Percentiles rank a stretch among this genome's conserved stretches.
These are phyloP conservation scores for Lagodon rhomboides DNA, from an alignment of 2,797 vertebrate species.

Conservation along the genomic window DNA sequence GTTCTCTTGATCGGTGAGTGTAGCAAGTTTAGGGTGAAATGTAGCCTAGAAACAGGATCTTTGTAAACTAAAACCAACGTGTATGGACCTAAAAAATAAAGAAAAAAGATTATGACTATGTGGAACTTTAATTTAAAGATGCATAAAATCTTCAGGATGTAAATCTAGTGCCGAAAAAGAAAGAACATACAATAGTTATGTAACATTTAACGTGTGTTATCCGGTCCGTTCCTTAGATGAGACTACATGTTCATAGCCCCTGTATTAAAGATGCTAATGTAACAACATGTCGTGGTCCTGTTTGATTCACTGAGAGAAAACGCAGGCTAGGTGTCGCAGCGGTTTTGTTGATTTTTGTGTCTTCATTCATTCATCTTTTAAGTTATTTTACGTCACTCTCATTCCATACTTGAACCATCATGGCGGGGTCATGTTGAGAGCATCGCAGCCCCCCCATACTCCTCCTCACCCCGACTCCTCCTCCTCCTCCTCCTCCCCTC, in stretches of 20 bases:
- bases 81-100: slow-evolving; percentile 59
- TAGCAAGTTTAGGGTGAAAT: slow-evolving; percentile 59
- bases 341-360: slow-evolving; percentile 22
- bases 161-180: slow-evolving; percentile 67
- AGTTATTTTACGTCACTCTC: slow-evolving; percentile 63
- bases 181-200: slow-evolving; percentile 46
- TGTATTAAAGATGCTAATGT: slow-evolving; percentile 72
- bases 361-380: slow-evolving; percentile 53
- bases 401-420: slow-evolving; percentile 72
- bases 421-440: slow-evolving; percentile 26
- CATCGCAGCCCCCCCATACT: not conserved
- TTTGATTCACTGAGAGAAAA: slow-evolving; percentile 62
- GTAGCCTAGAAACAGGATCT: slow-evolving; percentile 58
- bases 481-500: slow-evolving; percentile 28
- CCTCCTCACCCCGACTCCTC: not conserved
- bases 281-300: slow-evolving; percentile 56
- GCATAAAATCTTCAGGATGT: slow-evolving; percentile 67
- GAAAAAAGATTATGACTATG: slow-evolving; percentile 19
- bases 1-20: slow-evolving; percentile 46
- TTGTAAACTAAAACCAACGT: slow-evolving; percentile 47
- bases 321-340: slow-evolving; percentile 34
- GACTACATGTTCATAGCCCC: slow-evolving; percentile 59
- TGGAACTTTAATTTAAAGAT: slow-evolving; percentile 70
- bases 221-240: slow-evolving; percentile 54
- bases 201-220: slow-evolving; percentile 55